Evolutionary conservation across 2,888 invertebrate genomes (phyloP).

Genomic region (Agelastica alni): DNA sequence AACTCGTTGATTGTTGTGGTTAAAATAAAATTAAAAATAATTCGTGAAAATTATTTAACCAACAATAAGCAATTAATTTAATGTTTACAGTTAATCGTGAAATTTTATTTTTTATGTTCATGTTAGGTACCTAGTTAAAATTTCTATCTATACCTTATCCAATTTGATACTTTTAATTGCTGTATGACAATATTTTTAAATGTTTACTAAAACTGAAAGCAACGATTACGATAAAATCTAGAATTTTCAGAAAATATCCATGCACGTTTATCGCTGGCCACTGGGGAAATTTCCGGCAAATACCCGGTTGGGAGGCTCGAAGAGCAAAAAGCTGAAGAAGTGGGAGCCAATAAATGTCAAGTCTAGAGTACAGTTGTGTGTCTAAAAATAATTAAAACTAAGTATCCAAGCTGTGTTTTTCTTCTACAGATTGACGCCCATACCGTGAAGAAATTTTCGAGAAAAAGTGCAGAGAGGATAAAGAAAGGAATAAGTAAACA

Average conservation of each 20-base stretch:
- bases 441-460: conserved; percentile 1
- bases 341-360: conserved; percentile 53
- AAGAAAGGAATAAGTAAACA: too few relatives aligned
- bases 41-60: too few relatives aligned
- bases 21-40: too few relatives aligned
- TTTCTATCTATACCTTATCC: too few relatives aligned
- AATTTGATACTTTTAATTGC: too few relatives aligned
- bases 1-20: too few relatives aligned
- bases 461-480: not conserved
- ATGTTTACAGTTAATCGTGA: too few relatives aligned
- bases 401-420: conserved; percentile 50
- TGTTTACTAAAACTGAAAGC: too few relatives aligned
- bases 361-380: conserved; percentile 44
- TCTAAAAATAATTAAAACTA: conserved; percentile 55
- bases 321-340: conserved; percentile 45
- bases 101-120: too few relatives aligned
- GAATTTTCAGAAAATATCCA: conserved; percentile 9
- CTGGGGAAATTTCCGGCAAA: conserved; percentile 47
- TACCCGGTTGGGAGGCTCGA: conserved; percentile 34
- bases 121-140: too few relatives aligned
- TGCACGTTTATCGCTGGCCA: conserved; percentile 38
- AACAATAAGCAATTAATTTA: too few relatives aligned
- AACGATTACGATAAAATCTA: not conserved
- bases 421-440: conserved; percentile 25
- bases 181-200: too few relatives aligned